Conservation (phyloP, 1,140 invertebrate species). For the Paraescarpia echinospica region DNA sequence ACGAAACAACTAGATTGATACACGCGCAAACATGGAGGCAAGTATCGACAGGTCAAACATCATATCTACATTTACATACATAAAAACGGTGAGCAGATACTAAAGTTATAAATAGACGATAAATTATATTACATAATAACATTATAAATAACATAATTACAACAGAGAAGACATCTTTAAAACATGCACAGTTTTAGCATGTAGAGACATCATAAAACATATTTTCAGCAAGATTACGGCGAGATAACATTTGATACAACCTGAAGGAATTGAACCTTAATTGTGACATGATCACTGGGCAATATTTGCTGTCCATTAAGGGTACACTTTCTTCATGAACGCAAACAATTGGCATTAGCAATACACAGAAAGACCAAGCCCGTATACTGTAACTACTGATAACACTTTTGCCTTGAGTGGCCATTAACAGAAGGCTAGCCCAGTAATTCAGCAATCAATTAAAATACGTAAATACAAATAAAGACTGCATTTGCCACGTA, state of each 20-base stretch:
- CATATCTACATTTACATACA: background rate
- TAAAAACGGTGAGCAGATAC: background rate
- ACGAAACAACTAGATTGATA: background rate
- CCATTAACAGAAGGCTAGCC: background rate
- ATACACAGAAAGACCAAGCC: background rate
- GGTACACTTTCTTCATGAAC: background rate
- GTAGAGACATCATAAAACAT: background rate
- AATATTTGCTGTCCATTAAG: background rate
- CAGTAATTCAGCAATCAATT: background rate
- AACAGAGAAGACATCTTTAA: background rate
- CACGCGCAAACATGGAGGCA: background rate
- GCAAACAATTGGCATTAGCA: background rate
- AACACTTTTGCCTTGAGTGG: background rate
- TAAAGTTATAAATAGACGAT: background rate
- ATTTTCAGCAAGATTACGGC: background rate
- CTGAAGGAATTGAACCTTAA: background rate
- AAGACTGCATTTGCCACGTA: background rate
- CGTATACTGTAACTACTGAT: background rate
- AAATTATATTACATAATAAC: background rate
- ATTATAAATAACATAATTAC: background rate
- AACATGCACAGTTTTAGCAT: background rate
- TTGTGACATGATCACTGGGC: background rate
- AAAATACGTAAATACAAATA: background rate
- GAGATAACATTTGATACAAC: background rate
- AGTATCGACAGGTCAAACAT: background rate